Conservation (phyloP, 2,113 vertebrate genomes). For the Herpetotheres cachinnans region DNA sequence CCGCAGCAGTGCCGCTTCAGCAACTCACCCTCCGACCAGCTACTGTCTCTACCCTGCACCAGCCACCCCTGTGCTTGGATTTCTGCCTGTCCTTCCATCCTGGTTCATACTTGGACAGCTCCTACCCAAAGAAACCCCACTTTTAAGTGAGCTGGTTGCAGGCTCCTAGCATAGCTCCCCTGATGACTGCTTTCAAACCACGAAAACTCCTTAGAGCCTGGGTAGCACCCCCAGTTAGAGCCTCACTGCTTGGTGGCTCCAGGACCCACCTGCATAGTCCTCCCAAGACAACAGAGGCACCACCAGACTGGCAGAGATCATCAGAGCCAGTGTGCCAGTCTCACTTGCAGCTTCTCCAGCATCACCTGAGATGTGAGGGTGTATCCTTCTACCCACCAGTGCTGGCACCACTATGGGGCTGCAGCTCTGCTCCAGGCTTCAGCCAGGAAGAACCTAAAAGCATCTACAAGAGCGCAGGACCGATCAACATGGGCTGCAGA, state of each 20-base stretch:
- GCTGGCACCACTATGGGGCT: background rate
- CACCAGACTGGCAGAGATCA: background rate
- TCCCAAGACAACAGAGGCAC: background rate
- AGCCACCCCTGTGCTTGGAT: background rate
- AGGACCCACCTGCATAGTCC: background rate
- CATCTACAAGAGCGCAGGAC: background rate
- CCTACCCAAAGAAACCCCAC: background rate
- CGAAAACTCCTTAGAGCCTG: background rate
- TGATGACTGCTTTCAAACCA: background rate
- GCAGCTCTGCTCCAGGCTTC: background rate
- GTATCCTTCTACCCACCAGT: background rate
- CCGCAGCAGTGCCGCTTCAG: background rate
- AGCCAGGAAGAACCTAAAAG: background rate
- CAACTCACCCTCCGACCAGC: background rate
- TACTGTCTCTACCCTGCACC: background rate
- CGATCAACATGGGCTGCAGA: background rate
- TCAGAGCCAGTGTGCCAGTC: background rate
- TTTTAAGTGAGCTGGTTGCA: background rate
- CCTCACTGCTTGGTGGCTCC: background rate
- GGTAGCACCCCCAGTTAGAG: background rate
- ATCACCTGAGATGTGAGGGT: background rate
- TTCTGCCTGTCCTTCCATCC: background rate
- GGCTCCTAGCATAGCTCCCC: background rate
- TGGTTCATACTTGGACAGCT: background rate
- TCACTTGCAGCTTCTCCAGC: background rate